phyloP scores from a whole-genome alignment of 2,113 vertebrate species.

The Saguinus imperator region DNA sequence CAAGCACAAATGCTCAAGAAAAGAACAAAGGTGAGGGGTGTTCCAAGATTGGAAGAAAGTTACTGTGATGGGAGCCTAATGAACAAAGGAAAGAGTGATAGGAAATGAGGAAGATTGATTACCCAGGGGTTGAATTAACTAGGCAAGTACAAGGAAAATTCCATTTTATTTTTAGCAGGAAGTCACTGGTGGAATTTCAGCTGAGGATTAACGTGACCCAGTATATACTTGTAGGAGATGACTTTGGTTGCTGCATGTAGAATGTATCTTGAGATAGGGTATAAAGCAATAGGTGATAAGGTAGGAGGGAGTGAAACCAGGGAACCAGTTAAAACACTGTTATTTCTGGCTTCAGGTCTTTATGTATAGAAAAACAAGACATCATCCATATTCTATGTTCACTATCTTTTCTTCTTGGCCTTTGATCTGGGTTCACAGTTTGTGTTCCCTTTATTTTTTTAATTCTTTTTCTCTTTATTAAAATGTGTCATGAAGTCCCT shows the following conservation, averaged over 20 bases:
- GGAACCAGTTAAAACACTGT: fast-evolving
- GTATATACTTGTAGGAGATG: background rate
- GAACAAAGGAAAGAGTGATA: background rate
- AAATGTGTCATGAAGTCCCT: background rate
- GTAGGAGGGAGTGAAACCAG: background rate
- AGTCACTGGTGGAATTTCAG: background rate
- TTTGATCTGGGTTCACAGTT: background rate
- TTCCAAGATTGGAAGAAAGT: background rate
- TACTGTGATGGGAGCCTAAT: background rate
- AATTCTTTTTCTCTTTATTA: background rate
- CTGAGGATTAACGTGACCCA: background rate
- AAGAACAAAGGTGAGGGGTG: background rate
- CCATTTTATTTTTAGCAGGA: background rate
- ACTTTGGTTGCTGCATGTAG: background rate
- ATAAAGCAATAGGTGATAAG: background rate
- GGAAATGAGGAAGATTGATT: background rate
- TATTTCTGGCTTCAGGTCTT: background rate
- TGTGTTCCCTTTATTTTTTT: background rate
- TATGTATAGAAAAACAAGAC: background rate
- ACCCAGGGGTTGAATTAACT: background rate
- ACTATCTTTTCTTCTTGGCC: background rate
- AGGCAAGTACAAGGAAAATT: background rate
- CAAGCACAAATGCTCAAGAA: background rate
- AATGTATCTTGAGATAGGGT: background rate
- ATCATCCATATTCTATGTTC: background rate